Conservation (phyloP, 2,888 invertebrate genomes). For the Furcula furcula region DNA sequence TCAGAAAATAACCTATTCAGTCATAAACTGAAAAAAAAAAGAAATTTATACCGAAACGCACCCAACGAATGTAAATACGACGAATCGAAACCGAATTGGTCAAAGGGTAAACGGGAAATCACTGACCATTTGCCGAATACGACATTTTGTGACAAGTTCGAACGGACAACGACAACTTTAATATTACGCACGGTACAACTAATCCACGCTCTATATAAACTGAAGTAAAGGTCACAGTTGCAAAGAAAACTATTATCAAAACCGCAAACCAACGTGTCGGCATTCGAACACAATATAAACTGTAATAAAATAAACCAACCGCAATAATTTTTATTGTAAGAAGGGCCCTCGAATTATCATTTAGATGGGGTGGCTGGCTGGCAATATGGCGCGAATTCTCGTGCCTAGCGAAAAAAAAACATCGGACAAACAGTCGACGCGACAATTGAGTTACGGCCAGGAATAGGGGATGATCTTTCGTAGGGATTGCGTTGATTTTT, state of each 20-base stretch:
- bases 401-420: constrained; percentile 55
- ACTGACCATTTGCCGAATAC: constrained; percentile 54
- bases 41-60: constrained; percentile 37
- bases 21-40: constrained; percentile 47
- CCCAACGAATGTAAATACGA: constrained; percentile 49
- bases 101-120: constrained; percentile 61
- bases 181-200: constrained; percentile 8
- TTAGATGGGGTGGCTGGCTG: constrained; percentile 73
- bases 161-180: constrained; percentile 19
- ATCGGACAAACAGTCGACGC: constrained; percentile 49
- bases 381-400: constrained; percentile 73
- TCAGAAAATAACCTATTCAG: constrained; percentile 14
- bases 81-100: constrained; percentile 54
- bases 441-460: constrained; percentile 63
- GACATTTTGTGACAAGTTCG: constrained; percentile 47
- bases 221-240: constrained; percentile 25
- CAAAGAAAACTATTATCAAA: constrained; percentile 22
- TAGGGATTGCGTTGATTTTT: constrained; percentile 22
- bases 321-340: constrained; percentile 81
- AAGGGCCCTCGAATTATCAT: constrained; percentile 77
- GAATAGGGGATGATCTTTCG: constrained; percentile 57
- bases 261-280: constrained; percentile 35
- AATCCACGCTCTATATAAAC: constrained; percentile 11
- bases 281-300: constrained; percentile 74
- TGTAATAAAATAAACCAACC: constrained; percentile 80